phyloP scores from a whole-genome alignment of 2,113 vertebrate species.

The Zeus faber region DNA sequence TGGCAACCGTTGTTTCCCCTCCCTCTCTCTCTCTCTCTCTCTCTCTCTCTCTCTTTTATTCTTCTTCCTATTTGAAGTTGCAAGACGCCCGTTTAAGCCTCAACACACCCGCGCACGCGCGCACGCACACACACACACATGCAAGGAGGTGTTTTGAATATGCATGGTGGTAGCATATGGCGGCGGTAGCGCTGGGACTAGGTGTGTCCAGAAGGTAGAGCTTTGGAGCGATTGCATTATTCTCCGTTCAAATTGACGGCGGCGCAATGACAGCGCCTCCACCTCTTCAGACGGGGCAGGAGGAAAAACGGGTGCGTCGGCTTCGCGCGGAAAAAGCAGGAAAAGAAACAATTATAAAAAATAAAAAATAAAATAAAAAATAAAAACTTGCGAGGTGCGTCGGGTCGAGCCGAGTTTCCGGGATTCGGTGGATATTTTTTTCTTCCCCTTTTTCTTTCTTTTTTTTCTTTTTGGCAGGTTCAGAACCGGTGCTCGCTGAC shows the following conservation, averaged over 20 bases:
- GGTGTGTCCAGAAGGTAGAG: constrained; percentile 81
- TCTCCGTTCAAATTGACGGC: constrained; percentile 67
- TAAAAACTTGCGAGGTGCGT: neutral
- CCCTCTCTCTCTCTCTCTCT: constrained; percentile 17
- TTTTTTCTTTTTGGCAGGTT: constrained; percentile 42
- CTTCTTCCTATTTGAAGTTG: constrained; percentile 69
- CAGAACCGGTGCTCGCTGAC: constrained; percentile 67
- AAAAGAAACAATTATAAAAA: too few species aligned
- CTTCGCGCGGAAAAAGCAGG: too few species aligned
- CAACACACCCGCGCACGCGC: constrained; percentile 54
- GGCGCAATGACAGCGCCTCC: too few species aligned
- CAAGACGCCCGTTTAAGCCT: constrained; percentile 70
- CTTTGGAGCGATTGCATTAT: constrained; percentile 73
- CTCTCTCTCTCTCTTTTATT: constrained; percentile 24
- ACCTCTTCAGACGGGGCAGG: constrained; percentile 48
- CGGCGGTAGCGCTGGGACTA: constrained; percentile 73
- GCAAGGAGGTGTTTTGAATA: constrained; percentile 75
- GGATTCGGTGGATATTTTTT: constrained; percentile 19
- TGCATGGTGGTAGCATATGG: constrained; percentile 80
- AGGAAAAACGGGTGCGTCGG: too few species aligned
- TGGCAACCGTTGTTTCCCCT: constrained; percentile 33
- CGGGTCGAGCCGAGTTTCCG: too few species aligned
- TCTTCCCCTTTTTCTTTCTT: neutral
- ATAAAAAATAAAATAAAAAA: constrained; percentile 39
- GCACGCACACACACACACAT: constrained; percentile 57